Percentiles rank a stretch among this genome's conserved stretches.
Evolutionary conservation across 2,113 vertebrate genomes (phyloP).

Genomic region (Nerophis ophidion): DNA sequence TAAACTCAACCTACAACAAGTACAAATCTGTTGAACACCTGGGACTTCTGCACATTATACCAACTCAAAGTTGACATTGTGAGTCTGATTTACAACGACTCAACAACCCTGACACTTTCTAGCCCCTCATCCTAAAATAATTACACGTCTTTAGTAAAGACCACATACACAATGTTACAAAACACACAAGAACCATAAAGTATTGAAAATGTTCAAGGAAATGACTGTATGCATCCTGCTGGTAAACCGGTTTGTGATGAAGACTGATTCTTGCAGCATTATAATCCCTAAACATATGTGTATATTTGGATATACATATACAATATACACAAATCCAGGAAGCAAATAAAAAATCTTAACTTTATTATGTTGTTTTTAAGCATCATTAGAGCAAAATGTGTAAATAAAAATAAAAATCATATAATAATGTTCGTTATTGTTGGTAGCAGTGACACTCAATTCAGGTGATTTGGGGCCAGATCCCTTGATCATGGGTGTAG

Average conservation of each 20-base stretch:
- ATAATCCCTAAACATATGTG: constrained; percentile 67
- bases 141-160: constrained; percentile 31
- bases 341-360: constrained; percentile 64
- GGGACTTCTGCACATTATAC: constrained; percentile 34
- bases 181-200: constrained; percentile 41
- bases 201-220: constrained; percentile 36
- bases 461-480: constrained; percentile 52
- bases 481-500: constrained; percentile 50
- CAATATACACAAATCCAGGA: constrained; percentile 68
- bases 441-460: constrained; percentile 52
- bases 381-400: constrained; percentile 63
- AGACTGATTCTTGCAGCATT: constrained; percentile 40
- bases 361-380: constrained; percentile 75
- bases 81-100: constrained; percentile 37
- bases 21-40: constrained; percentile 38
- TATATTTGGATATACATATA: constrained; percentile 63
- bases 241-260: constrained; percentile 49
- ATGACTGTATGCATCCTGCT: constrained; percentile 35
- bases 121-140: constrained; percentile 22
- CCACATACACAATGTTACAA: constrained; percentile 47
- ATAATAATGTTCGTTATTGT: constrained; percentile 19
- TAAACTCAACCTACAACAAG: constrained; percentile 30
- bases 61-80: constrained; percentile 28
- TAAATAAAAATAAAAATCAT: constrained; percentile 47
- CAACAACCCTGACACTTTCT: constrained; percentile 18